phyloP scores from a whole-genome alignment of 2,113 vertebrate species.

The Catagonus wagneri region DNA sequence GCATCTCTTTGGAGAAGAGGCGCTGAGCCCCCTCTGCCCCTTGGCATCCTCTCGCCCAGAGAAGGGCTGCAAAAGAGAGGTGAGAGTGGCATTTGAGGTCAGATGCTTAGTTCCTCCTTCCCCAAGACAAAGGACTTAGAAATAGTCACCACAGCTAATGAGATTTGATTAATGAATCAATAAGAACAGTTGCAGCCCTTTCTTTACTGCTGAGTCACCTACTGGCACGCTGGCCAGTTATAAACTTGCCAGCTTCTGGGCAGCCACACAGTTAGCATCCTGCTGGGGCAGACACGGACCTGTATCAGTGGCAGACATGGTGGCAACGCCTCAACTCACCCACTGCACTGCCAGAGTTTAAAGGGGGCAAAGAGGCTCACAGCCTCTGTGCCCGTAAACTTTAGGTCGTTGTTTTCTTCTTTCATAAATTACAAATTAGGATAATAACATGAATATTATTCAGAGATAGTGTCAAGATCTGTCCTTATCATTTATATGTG shows the following conservation, averaged over 20 bases:
- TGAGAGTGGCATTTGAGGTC: neutral
- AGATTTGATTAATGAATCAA: slow-evolving; percentile 35
- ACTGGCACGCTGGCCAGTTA: slow-evolving; percentile 81
- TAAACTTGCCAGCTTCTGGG: slow-evolving; percentile 61
- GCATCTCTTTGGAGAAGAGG: neutral
- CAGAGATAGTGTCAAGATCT: neutral
- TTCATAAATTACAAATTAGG: neutral
- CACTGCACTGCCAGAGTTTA: neutral
- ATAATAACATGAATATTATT: neutral
- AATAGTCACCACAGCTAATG: neutral
- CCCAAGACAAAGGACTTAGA: neutral
- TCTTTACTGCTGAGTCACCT: slow-evolving; percentile 83
- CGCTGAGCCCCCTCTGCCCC: accelerated
- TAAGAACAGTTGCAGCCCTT: slow-evolving; percentile 73
- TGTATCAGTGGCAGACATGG: accelerated
- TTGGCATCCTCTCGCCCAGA: neutral
- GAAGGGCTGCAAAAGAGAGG: neutral
- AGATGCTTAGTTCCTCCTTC: neutral
- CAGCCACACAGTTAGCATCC: neutral
- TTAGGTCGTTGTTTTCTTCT: neutral
- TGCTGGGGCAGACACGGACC: neutral
- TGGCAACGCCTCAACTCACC: neutral
- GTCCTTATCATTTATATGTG: neutral
- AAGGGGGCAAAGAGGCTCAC: neutral
- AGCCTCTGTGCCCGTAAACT: neutral